phyloP scores from a whole-genome alignment of 2,113 vertebrate genomes.

The Rhombomys opimus region DNA sequence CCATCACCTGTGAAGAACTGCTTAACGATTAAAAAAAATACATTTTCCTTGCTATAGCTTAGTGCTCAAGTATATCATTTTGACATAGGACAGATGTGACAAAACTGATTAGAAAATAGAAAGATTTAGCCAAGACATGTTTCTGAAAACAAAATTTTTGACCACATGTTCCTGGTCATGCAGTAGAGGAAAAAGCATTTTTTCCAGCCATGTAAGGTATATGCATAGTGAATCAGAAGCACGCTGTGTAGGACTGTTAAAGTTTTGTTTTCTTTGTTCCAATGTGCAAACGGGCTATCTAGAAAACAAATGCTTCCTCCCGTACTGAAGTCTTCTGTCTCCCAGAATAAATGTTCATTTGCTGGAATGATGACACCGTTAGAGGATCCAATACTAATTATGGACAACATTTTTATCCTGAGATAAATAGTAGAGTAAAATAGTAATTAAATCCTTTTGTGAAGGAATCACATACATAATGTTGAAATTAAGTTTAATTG shows the following conservation, averaged over 20 bases:
- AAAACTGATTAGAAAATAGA: background rate
- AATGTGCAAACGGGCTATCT: background rate
- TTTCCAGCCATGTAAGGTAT: background rate
- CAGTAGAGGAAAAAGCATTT: background rate
- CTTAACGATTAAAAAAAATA: background rate
- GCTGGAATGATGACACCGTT: background rate
- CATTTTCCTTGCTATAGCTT: background rate
- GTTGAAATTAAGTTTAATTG: background rate
- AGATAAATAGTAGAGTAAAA: background rate
- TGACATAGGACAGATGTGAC: background rate
- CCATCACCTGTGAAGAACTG: background rate
- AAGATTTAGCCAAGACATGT: background rate
- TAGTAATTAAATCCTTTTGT: background rate
- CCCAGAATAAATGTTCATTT: background rate
- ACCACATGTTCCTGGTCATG: background rate
- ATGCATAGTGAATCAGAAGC: background rate
- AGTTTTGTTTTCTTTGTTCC: background rate
- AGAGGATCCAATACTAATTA: background rate
- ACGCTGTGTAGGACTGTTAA: background rate
- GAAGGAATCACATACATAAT: background rate
- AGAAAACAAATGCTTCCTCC: background rate
- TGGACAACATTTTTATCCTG: background rate
- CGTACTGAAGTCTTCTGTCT: background rate
- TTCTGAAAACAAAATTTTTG: background rate
- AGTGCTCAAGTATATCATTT: constrained; percentile 2